phyloP scores from a whole-genome alignment of 2,888 invertebrate species.

The Ommatoiulus sabulosus region DNA sequence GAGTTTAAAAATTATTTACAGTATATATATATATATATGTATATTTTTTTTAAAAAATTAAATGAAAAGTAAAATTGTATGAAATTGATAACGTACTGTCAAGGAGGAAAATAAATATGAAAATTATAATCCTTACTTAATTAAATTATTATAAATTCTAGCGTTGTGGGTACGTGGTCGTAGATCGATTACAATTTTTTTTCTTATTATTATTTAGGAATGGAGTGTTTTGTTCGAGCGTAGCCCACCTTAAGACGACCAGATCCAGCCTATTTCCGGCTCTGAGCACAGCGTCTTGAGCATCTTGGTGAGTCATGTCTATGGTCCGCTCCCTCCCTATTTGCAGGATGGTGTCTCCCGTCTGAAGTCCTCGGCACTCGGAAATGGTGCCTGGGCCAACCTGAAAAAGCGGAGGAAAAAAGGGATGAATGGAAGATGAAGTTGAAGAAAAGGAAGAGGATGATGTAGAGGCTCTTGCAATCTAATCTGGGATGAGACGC shows the following conservation, averaged over 20 bases:
- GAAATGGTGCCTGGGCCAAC: conserved; percentile 48
- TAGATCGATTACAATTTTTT: no score
- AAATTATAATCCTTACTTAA: no score
- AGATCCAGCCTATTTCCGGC: conserved; percentile 57
- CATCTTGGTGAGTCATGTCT: conserved; percentile 56
- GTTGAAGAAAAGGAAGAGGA: neutral
- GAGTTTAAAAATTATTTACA: no score
- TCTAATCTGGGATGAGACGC: conserved; percentile 44
- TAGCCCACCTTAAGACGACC: conserved; percentile 52
- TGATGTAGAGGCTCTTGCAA: neutral
- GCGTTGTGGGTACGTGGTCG: no score
- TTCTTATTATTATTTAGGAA: no score
- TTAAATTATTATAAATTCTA: no score
- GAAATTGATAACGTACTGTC: no score
- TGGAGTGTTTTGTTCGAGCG: no score
- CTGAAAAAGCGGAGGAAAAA: conserved; percentile 2
- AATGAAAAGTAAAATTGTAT: no score
- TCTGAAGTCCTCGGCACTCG: conserved; percentile 42
- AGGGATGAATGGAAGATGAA: neutral
- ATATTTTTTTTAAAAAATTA: no score
- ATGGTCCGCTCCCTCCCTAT: conserved; percentile 56
- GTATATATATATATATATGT: no score
- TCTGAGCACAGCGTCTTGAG: conserved; percentile 50
- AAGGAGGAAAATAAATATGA: no score
- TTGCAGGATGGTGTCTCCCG: conserved; percentile 55